Evolutionary conservation across 2,113 vertebrate species (phyloP).

Genomic region (Genyomyrus donnyi): DNA sequence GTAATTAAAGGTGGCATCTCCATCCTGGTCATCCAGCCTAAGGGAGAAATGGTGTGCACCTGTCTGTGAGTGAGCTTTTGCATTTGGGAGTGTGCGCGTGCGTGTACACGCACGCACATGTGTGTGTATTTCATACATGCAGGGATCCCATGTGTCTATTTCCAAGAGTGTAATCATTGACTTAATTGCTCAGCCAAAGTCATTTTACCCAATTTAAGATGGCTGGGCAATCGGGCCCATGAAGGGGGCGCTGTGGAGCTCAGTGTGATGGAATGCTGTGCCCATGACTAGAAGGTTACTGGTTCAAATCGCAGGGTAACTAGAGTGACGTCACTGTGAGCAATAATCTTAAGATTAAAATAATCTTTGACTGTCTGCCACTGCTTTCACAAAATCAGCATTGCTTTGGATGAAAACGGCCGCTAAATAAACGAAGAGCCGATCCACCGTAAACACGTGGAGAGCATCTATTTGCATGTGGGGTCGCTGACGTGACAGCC

Average conservation of each 20-base stretch:
- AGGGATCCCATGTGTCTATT: not conserved
- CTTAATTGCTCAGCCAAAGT: not conserved
- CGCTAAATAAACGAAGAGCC: not conserved
- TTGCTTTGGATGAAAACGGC: not conserved
- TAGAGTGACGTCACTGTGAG: not conserved
- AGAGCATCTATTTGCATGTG: not conserved
- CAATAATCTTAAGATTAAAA: too few species aligned
- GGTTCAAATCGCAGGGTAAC: not conserved
- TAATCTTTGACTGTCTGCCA: not conserved
- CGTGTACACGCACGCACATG: not conserved
- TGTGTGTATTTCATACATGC: not conserved
- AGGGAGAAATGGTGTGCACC: not conserved
- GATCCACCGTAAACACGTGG: not conserved
- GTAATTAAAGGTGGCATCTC: not conserved
- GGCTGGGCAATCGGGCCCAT: not conserved
- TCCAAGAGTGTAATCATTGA: not conserved
- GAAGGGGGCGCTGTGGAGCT: not conserved
- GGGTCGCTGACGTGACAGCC: not conserved
- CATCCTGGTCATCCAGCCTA: not conserved
- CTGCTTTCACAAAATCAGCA: not conserved
- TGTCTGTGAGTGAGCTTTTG: not conserved
- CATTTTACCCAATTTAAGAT: not conserved
- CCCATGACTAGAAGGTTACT: not conserved
- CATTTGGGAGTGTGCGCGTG: not conserved
- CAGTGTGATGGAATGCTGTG: not conserved